Conservation (phyloP, 2,797 vertebrate species). For the Melanitta fusca region DNA sequence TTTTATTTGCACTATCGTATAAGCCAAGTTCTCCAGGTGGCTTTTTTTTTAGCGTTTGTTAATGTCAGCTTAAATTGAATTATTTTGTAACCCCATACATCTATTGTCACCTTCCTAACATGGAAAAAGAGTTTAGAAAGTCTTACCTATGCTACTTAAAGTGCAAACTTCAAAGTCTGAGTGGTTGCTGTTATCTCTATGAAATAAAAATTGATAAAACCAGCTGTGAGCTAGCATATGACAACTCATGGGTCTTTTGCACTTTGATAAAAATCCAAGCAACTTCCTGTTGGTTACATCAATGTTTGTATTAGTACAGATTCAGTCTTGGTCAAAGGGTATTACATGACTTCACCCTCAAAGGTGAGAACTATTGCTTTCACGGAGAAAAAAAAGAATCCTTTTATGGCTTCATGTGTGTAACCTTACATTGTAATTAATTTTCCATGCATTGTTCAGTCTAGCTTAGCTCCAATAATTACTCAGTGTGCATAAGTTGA, state of each 20-base stretch:
- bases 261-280: background rate
- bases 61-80: background rate
- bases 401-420: background rate
- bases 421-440: background rate
- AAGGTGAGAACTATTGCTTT: background rate
- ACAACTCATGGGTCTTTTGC: background rate
- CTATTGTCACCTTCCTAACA: background rate
- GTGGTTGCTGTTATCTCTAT: background rate
- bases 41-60: background rate
- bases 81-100: background rate
- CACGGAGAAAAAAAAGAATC: background rate
- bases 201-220: constrained; percentile 9
- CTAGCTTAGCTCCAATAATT: background rate
- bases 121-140: background rate
- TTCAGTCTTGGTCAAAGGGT: background rate
- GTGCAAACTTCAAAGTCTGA: constrained; percentile 19
- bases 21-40: background rate
- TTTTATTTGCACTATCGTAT: background rate
- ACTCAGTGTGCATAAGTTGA: background rate
- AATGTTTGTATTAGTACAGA: background rate
- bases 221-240: background rate
- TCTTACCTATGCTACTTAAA: background rate
- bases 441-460: background rate
- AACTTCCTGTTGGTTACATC: constrained; percentile 24
- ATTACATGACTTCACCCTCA: background rate